A percentile compares a stretch with the other conserved stretches of the same genome.
phyloP scores from a whole-genome alignment of 2,113 vertebrate species.

The Microcebus griseorufus region DNA sequence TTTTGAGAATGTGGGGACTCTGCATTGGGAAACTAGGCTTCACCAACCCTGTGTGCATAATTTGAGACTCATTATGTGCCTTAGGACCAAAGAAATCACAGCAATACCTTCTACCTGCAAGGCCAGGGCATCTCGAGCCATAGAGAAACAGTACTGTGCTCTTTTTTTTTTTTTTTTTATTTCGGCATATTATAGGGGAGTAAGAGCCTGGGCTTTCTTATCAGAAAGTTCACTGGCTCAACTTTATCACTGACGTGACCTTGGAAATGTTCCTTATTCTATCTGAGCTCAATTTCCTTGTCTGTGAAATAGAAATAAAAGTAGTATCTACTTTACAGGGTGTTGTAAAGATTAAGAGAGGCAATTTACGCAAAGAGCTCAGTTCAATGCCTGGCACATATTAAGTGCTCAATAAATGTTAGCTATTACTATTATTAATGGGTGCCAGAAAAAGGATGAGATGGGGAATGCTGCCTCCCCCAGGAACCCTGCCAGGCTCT shows the following conservation, averaged over 20 bases:
- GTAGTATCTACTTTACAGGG: background rate
- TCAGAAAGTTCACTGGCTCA: background rate
- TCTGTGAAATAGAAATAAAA: background rate
- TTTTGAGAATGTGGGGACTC: background rate
- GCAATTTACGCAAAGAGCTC: background rate
- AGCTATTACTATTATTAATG: background rate
- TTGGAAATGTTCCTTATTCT: background rate
- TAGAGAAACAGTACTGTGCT: background rate
- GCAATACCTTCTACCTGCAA: background rate
- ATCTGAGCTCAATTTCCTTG: background rate
- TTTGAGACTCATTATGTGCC: background rate
- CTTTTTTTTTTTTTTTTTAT: background rate
- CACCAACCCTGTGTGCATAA: background rate
- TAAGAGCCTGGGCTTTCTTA: background rate
- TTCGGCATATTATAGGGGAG: background rate
- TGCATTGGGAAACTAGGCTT: background rate
- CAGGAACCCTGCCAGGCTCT: background rate
- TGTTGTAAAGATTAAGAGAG: background rate
- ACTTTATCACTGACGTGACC: background rate
- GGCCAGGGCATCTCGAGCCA: background rate
- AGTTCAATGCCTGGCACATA: background rate
- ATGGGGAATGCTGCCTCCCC: background rate
- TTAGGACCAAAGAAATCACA: conserved; percentile 24
- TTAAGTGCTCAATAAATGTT: background rate
- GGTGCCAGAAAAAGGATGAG: background rate